Evolutionary conservation across 2,888 invertebrate genomes (phyloP).

Genomic region (Octodonta nipae): DNA sequence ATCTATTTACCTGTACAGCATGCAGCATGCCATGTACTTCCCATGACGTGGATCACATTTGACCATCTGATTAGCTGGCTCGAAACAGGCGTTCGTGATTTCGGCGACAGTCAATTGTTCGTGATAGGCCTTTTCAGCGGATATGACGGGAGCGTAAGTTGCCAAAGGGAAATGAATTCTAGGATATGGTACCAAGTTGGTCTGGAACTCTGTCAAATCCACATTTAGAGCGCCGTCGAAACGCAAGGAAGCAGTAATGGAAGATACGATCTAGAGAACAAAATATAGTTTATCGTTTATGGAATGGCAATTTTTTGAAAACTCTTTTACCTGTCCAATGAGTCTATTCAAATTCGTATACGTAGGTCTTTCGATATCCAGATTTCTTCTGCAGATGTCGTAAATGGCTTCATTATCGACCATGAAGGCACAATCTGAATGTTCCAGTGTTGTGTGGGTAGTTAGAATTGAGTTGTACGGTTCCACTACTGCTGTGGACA

Average conservation of each 20-base stretch:
- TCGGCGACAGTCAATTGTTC: constrained; percentile 82
- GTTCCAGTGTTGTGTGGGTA: constrained; percentile 78
- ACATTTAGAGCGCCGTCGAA: constrained; percentile 89
- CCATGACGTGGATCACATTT: constrained; percentile 84
- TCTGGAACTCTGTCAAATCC: constrained; percentile 88
- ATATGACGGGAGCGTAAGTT: constrained; percentile 83
- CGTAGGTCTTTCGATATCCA: constrained; percentile 72
- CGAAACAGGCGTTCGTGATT: constrained; percentile 90
- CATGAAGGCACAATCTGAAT: constrained; percentile 84
- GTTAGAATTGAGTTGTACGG: constrained; percentile 89
- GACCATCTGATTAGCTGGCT: constrained; percentile 87
- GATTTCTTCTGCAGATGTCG: constrained; percentile 74
- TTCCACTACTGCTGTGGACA: constrained; percentile 67
- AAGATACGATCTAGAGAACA: constrained; percentile 66
- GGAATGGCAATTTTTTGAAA: not conserved
- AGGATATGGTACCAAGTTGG: constrained; percentile 85
- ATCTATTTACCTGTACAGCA: constrained; percentile 56
- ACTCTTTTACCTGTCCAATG: constrained; percentile 52
- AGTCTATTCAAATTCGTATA: constrained; percentile 79
- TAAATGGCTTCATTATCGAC: constrained; percentile 84
- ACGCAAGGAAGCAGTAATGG: constrained; percentile 84
- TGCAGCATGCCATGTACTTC: constrained; percentile 89
- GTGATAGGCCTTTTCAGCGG: constrained; percentile 85
- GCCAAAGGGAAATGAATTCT: constrained; percentile 89
- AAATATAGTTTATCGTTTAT: not conserved